Conservation (phyloP, 2,888 invertebrate genomes). For the Rhaphigaster nebulosa region DNA sequence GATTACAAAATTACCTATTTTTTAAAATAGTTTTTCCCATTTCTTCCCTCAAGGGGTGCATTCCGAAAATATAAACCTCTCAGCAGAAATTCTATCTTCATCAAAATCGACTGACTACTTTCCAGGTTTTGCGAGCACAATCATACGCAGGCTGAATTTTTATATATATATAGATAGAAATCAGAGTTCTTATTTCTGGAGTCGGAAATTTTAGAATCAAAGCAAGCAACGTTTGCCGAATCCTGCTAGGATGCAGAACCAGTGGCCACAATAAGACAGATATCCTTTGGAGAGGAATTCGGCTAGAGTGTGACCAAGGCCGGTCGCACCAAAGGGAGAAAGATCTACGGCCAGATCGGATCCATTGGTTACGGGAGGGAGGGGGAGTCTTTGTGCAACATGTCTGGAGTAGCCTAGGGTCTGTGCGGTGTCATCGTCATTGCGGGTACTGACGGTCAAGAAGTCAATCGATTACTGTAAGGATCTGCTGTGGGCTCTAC, state of each 20-base stretch:
- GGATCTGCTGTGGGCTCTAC: neutral
- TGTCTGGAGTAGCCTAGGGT: neutral
- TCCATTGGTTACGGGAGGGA: neutral
- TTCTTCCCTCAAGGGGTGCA: too few relatives aligned
- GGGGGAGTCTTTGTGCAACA: neutral
- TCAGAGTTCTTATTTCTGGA: too few relatives aligned
- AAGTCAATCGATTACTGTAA: neutral
- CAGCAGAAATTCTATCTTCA: too few relatives aligned
- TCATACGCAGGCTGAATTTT: too few relatives aligned
- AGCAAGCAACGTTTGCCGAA: neutral
- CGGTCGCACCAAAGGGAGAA: neutral
- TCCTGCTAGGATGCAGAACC: neutral
- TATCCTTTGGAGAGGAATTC: neutral
- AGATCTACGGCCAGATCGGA: neutral
- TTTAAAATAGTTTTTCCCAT: too few relatives aligned
- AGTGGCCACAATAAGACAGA: neutral
- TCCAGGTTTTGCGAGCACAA: too few relatives aligned
- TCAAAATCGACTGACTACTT: too few relatives aligned
- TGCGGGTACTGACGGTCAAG: neutral
- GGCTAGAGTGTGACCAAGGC: constrained; percentile 6
- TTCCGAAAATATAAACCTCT: too few relatives aligned
- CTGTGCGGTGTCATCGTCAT: constrained; percentile 16
- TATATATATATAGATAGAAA: too few relatives aligned
- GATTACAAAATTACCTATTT: too few relatives aligned
- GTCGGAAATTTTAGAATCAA: too few relatives aligned